A percentile compares a stretch with the other conserved stretches of the same genome.
phyloP scores from a whole-genome alignment of 2,113 vertebrate genomes.

The Leptocoma aspasia region DNA sequence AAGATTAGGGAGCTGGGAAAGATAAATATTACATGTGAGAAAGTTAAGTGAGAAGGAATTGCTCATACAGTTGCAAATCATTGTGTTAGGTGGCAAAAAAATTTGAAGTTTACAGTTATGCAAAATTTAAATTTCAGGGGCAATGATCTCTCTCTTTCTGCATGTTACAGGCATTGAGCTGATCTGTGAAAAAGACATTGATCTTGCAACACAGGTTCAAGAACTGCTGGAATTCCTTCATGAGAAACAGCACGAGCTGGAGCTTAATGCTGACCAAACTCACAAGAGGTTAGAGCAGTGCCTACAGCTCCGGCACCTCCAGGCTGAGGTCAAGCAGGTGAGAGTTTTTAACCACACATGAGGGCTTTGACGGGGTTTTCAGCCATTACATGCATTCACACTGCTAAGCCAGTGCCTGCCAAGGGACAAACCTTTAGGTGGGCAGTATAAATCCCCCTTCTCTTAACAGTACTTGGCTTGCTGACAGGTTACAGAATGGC shows the following conservation, averaged over 20 bases:
- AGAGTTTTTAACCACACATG: neutral
- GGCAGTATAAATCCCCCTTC: neutral
- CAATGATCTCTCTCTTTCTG: neutral
- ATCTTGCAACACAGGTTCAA: constrained; percentile 96
- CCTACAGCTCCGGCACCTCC: constrained; percentile 93
- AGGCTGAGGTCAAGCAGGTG: constrained; percentile 98
- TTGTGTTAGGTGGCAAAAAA: neutral
- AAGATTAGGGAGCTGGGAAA: neutral
- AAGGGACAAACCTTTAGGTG: neutral
- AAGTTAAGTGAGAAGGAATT: neutral
- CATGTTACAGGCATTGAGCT: constrained; percentile 88
- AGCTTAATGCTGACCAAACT: constrained; percentile 90
- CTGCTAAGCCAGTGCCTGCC: neutral
- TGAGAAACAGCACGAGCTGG: constrained; percentile 95
- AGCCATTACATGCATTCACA: neutral
- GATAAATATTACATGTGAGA: neutral
- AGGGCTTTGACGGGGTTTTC: neutral
- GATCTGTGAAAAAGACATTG: constrained; percentile 95
- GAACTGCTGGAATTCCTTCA: constrained; percentile 97
- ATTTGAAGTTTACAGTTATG: neutral
- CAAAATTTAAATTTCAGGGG: neutral
- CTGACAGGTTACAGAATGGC: neutral
- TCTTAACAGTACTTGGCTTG: neutral
- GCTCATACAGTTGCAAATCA: neutral
- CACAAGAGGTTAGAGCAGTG: constrained; percentile 92